These are phyloP conservation scores for Microcebus jonahi DNA, from an alignment of 2,113 vertebrate genomes.

Conservation along the genomic window DNA sequence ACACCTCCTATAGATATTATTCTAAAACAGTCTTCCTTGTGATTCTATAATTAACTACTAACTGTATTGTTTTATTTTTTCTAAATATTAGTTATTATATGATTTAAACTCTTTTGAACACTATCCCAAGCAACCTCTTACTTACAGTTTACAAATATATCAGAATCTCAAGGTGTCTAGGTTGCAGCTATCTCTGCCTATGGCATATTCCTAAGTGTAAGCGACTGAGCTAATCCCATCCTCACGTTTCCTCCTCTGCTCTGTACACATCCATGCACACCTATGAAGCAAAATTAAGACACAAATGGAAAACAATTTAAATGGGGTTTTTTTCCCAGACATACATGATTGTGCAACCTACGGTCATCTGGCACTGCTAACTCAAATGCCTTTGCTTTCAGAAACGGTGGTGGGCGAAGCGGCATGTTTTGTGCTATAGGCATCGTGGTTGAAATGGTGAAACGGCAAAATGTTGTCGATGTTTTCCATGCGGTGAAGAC, in stretches of 20 bases:
- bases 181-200: background rate
- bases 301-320: background rate
- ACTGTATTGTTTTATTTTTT: background rate
- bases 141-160: background rate
- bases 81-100: background rate
- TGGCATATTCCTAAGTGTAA: background rate
- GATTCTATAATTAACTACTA: background rate
- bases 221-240: background rate
- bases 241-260: background rate
- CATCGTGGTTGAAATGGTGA: slow-evolving; percentile 99
- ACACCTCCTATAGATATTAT: background rate
- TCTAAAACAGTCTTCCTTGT: background rate
- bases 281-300: background rate
- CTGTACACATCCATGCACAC: no score
- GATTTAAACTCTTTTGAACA: background rate
- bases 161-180: background rate
- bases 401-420: slow-evolving; percentile 96
- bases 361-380: background rate
- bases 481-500: slow-evolving; percentile 99
- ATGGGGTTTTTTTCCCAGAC: background rate
- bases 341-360: background rate
- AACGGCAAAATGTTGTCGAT: slow-evolving; percentile 97
- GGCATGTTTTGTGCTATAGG: slow-evolving; percentile 98
- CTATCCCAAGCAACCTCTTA: background rate
- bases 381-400: slow-evolving; percentile 68